Base-by-base conservation (phyloP, 2,113 vertebrate species). In the Nothoprocta perdicaria region DNA sequence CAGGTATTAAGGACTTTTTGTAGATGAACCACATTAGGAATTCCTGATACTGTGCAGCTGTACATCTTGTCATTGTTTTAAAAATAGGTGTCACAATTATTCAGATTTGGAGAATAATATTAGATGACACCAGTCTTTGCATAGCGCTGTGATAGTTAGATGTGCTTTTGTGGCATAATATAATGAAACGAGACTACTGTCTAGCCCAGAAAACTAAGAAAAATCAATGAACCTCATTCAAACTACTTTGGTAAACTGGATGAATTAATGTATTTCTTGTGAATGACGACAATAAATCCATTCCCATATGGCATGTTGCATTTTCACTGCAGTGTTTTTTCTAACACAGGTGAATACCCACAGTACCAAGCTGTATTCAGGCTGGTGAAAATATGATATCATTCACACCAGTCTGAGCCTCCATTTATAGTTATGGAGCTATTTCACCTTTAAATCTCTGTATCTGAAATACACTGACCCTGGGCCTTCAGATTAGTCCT, bases 311-410 rank as follows among this genome's bases (percentile, higher is more conserved):
- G 22, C 18, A 58, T 38, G n/a, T 31, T 80, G 12, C 80, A 29
- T 91, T 92, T 85, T 87, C 67, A 78, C 22, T 71, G 74, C 63
- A 26, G 14, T 29, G 33, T 7, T 82, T 61, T 93, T 90, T 84
- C 41, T 76, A 41, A 66, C 12, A 33, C 53, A 65, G 10, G 5
- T 85, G 55, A 17, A 63, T 0, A 0, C 3, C 0, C 0, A 0
- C 17, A 65, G 40, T 57, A 88, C 65, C 38, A 72, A 74, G 68
- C 35, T 75, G 57, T 86, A 89, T 79, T 81, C 40, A 45, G 58
- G 19, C 3, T 60, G 68, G 33, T 40, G 33, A 50, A 45, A 82
- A 71, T 22, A 76, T 15, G 6, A 29, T 63, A 27, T 67, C 72
- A 77, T 43, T 80, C 17, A 74, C 27, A 55, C 22, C 5, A 80